These are phyloP conservation scores for Trissolcus japonicus DNA, from an alignment of 2,888 invertebrate genomes.

Conservation along the genomic window DNA sequence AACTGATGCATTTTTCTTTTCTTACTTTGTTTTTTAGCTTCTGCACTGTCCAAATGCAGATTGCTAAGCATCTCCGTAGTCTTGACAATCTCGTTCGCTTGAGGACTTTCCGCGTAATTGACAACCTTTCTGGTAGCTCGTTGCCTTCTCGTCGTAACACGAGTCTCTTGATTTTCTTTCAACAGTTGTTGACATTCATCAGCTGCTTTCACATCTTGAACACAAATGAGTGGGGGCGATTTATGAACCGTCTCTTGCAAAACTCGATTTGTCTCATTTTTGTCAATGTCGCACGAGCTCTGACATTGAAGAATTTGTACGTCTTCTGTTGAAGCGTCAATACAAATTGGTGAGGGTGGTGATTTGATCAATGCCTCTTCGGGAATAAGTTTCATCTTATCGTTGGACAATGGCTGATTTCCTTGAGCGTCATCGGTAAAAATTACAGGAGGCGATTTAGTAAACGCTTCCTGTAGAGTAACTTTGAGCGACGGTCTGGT, in stretches of 20 bases:
- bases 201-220: too few relatives aligned
- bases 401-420: neutral
- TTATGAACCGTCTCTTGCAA: too few relatives aligned
- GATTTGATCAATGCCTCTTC: neutral
- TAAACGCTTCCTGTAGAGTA: slow-evolving; percentile 25
- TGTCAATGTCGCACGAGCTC: too few relatives aligned
- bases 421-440: slow-evolving; percentile 7
- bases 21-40: neutral
- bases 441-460: slow-evolving; percentile 25
- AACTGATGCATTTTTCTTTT: too few relatives aligned
- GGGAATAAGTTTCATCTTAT: neutral
- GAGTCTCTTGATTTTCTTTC: too few relatives aligned
- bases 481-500: slow-evolving; percentile 15
- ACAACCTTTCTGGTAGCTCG: neutral
- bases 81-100: neutral
- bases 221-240: too few relatives aligned
- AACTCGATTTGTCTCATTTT: too few relatives aligned
- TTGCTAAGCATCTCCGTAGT: neutral
- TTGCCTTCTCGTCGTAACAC: neutral
- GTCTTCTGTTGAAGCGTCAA: too few relatives aligned
- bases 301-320: too few relatives aligned
- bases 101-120: neutral
- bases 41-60: neutral
- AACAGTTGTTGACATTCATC: too few relatives aligned
- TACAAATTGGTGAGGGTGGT: neutral